Conservation (phyloP, 2,113 vertebrate genomes). For the Sterna hirundo region DNA sequence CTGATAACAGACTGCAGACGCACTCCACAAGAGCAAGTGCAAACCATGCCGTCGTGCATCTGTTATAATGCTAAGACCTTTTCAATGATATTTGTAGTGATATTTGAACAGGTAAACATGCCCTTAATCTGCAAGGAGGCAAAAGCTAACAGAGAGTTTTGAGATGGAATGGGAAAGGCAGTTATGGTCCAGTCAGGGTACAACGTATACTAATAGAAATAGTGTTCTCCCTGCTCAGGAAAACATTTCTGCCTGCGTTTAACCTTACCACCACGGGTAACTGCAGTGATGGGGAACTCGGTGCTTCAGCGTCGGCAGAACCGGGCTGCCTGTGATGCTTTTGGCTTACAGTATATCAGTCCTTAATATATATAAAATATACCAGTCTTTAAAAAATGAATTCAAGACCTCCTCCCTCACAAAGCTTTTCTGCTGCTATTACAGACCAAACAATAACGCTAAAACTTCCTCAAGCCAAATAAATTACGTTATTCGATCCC, state of each 20-base stretch:
- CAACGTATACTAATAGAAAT: not conserved
- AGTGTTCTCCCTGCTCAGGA: not conserved
- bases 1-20: slow-evolving; percentile 33
- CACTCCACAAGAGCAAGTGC: slow-evolving; percentile 5
- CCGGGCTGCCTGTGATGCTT: not conserved
- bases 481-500: not conserved
- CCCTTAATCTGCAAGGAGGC: not conserved
- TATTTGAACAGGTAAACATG: slow-evolving; percentile 60
- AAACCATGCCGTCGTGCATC: not conserved
- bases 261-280: not conserved
- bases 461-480: not conserved
- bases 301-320: not conserved
- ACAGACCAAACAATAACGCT: not conserved
- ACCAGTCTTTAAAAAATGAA: not conserved
- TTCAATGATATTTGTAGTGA: slow-evolving; percentile 38
- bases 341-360: not conserved
- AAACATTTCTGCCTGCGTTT: not conserved
- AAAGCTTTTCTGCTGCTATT: not conserved
- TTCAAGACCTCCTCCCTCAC: not conserved
- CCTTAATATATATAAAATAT: not conserved
- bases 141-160: slow-evolving; percentile 26
- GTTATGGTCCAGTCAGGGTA: not conserved
- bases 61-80: slow-evolving; percentile 56
- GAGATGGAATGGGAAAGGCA: not conserved
- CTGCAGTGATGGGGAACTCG: not conserved